phyloP scores from a whole-genome alignment of 2,113 vertebrate genomes.

The Petrocephalus microphthalmus region DNA sequence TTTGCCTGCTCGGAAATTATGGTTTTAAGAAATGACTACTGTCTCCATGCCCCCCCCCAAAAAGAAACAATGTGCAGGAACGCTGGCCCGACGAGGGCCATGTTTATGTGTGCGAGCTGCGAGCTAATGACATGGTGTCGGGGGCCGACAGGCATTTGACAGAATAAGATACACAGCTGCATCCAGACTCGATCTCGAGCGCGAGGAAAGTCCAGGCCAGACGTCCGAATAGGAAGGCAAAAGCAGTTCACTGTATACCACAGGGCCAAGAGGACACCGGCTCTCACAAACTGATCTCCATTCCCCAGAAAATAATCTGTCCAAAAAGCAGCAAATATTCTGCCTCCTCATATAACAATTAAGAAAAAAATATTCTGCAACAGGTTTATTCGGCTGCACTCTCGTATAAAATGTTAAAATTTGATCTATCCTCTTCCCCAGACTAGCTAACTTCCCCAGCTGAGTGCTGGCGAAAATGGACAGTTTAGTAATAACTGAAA shows the following conservation, averaged over 20 bases:
- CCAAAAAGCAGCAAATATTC: background rate
- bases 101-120: slow-evolving; percentile 20
- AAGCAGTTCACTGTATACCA: background rate
- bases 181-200: background rate
- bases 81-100: background rate
- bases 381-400: background rate
- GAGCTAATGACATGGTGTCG: slow-evolving; percentile 14
- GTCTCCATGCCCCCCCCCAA: background rate
- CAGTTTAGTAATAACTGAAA: slow-evolving; percentile 12
- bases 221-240: background rate
- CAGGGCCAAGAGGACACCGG: background rate
- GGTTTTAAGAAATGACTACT: background rate
- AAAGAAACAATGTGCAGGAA: slow-evolving; percentile 8
- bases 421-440: background rate
- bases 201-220: background rate
- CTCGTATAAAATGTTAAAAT: background rate
- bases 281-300: background rate
- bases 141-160: background rate
- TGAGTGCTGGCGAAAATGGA: background rate
- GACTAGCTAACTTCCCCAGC: background rate
- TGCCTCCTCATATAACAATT: background rate
- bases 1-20: slow-evolving; percentile 1
- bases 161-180: background rate
- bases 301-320: background rate
- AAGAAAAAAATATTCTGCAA: background rate